phyloP scores from a whole-genome alignment of 1,140 invertebrate species.

The Leptestheria dahalacensis region DNA sequence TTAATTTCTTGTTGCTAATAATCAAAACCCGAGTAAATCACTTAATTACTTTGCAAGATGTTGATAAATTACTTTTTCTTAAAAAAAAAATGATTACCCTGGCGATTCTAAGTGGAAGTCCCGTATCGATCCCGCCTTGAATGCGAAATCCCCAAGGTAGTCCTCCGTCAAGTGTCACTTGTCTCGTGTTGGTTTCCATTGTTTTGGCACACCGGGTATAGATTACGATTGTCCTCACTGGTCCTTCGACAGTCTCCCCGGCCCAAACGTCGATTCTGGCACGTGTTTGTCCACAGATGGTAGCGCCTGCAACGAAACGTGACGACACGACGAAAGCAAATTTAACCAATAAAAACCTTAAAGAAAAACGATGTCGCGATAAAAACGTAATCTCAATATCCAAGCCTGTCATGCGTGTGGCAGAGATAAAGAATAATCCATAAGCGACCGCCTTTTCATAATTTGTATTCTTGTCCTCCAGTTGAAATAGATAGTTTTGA shows the following conservation, averaged over 20 bases:
- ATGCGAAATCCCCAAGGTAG: slow-evolving; percentile 80
- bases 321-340: not conserved
- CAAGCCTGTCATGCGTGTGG: too few relatives aligned
- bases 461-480: too few relatives aligned
- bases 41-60: too few relatives aligned
- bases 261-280: not conserved
- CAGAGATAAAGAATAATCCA: too few relatives aligned
- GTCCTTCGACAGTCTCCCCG: too few relatives aligned
- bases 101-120: slow-evolving; percentile 55
- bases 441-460: too few relatives aligned
- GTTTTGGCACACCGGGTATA: not conserved
- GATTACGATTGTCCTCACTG: not conserved
- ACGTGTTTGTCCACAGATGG: not conserved
- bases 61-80: too few relatives aligned
- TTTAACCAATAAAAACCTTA: not conserved
- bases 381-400: too few relatives aligned
- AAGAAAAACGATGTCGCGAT: too few relatives aligned
- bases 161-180: slow-evolving; percentile 58
- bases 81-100: slow-evolving; percentile 45
- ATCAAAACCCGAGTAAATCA: too few relatives aligned
- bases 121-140: slow-evolving; percentile 57
- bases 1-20: too few relatives aligned
- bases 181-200: slow-evolving; percentile 23
- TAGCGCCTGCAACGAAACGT: not conserved
- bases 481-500: too few relatives aligned